Percentiles rank a stretch among this genome's conserved stretches.
phyloP scores from a whole-genome alignment of 2,797 vertebrate genomes.

The Cryptoblepharus egeriae region DNA sequence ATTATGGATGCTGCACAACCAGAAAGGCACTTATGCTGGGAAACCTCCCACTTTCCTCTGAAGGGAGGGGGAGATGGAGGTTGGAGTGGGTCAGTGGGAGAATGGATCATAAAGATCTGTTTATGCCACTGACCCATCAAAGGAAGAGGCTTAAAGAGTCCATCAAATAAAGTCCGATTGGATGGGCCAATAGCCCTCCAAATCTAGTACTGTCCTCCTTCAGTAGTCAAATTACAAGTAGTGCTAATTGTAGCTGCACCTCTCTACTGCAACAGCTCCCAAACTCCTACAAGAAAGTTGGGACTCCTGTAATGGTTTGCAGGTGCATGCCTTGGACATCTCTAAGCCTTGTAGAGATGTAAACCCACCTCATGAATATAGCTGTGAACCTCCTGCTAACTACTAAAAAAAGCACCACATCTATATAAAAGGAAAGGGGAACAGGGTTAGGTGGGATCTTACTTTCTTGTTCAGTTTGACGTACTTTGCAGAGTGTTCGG shows the following conservation, averaged over 20 bases:
- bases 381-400: background rate
- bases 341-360: background rate
- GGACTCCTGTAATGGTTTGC: too few species aligned
- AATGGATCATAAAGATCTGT: too few species aligned
- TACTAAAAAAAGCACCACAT: rapidly evolving
- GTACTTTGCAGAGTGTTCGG: constrained; percentile 80
- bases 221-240: background rate
- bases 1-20: too few species aligned
- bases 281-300: too few species aligned
- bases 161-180: background rate
- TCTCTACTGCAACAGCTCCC: too few species aligned
- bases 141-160: background rate
- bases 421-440: rapidly evolving
- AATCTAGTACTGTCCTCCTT: background rate
- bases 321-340: too few species aligned
- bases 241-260: too few species aligned
- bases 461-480: constrained; percentile 83
- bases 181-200: background rate
- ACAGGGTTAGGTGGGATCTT: background rate
- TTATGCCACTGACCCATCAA: background rate
- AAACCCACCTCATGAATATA: background rate
- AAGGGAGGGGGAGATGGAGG: too few species aligned
- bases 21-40: too few species aligned
- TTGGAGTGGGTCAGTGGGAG: too few species aligned
- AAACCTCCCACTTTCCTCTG: too few species aligned